Evolutionary conservation across 2,888 invertebrate genomes (phyloP).

Genomic region (Bellardia pandia): DNA sequence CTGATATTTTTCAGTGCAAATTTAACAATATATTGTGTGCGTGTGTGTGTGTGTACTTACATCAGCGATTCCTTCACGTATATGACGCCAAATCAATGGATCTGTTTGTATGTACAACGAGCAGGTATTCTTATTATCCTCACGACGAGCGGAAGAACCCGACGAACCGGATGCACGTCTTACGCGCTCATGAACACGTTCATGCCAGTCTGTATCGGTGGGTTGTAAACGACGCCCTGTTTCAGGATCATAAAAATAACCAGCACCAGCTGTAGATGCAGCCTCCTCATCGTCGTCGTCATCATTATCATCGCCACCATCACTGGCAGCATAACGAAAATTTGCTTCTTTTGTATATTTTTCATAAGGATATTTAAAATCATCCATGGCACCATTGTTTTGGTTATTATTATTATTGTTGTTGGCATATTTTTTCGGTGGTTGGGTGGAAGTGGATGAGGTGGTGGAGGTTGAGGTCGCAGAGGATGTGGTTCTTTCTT

Average conservation of each 20-base stretch:
- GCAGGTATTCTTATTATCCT: constrained; percentile 94
- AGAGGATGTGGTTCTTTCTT: constrained; percentile 67
- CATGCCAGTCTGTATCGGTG: constrained; percentile 79
- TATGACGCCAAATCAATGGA: constrained; percentile 98
- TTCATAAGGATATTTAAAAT: constrained; percentile 86
- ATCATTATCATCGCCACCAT: constrained; percentile 64
- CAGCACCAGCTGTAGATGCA: constrained; percentile 63
- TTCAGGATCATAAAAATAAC: constrained; percentile 81
- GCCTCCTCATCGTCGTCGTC: constrained; percentile 52
- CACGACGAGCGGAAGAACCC: constrained; percentile 84
- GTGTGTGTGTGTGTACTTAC: constrained; percentile 84
- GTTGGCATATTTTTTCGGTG: constrained; percentile 82
- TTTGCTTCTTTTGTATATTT: constrained; percentile 93
- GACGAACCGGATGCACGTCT: constrained; percentile 84
- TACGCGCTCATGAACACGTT: constrained; percentile 85
- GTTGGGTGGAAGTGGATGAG: constrained; percentile 75
- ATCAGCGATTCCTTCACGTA: constrained; percentile 92
- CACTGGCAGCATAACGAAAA: constrained; percentile 77
- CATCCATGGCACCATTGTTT: constrained; percentile 77
- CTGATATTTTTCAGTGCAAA: neutral
- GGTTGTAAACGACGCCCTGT: constrained; percentile 80
- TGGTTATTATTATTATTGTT: constrained; percentile 73
- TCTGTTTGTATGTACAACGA: constrained; percentile 99
- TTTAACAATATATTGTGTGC: neutral
- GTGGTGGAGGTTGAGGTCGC: constrained; percentile 31